Conservation (phyloP, 2,113 vertebrate genomes). For the Cricetomys ansorgei region DNA sequence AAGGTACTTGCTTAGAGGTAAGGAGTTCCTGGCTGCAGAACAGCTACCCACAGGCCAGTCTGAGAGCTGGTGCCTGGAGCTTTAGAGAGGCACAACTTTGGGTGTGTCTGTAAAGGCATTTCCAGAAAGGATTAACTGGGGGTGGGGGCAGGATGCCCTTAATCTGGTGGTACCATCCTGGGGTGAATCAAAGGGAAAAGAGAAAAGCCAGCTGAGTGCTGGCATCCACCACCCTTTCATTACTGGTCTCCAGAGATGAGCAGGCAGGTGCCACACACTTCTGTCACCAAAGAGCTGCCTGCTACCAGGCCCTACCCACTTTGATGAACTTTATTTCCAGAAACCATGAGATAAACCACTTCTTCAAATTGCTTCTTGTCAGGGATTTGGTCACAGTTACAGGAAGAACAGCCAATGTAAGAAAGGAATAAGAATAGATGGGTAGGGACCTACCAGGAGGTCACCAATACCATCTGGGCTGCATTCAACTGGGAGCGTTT, state of each 20-base stretch:
- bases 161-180: background rate
- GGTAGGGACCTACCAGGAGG: background rate
- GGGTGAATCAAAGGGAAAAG: too few relatives aligned
- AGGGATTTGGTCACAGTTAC: background rate
- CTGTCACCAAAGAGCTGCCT: background rate
- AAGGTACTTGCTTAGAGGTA: background rate
- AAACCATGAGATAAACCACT: background rate
- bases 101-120: background rate
- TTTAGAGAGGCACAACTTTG: background rate
- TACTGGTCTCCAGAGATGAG: background rate
- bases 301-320: background rate
- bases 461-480: background rate
- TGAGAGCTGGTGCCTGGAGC: background rate
- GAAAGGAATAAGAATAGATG: background rate
- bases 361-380: background rate
- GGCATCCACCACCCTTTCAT: background rate
- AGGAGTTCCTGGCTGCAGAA: background rate
- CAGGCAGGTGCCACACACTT: background rate
- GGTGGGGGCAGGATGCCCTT: background rate
- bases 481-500: background rate
- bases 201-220: background rate
- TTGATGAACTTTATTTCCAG: background rate
- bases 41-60: too few relatives aligned
- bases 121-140: background rate
- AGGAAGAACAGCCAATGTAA: background rate